phyloP scores from a whole-genome alignment of 2,113 vertebrate species.

The Sclerurus mexicanus region DNA sequence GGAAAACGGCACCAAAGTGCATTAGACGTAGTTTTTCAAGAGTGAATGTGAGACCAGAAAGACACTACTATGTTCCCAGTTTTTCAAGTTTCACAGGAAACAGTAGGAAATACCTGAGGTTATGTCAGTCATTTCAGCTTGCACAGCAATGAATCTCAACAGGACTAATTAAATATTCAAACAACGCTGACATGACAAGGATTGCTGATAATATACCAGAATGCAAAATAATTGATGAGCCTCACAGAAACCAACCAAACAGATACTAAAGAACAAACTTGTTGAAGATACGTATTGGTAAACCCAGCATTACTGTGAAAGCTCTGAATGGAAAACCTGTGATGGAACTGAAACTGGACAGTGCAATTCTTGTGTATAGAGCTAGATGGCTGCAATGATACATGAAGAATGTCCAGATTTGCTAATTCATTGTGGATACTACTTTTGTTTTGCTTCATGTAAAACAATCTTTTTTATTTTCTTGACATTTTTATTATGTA shows the following conservation, averaged over 20 bases:
- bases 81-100: neutral
- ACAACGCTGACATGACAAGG: neutral
- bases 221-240: neutral
- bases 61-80: neutral
- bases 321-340: neutral
- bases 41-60: neutral
- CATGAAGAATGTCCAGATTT: neutral
- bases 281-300: neutral
- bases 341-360: neutral
- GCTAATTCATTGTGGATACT: neutral
- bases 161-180: neutral
- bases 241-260: neutral
- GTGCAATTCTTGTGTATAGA: neutral
- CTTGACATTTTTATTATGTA: constrained; percentile 21
- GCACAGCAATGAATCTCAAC: neutral
- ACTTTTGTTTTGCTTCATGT: neutral
- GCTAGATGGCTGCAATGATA: constrained; percentile 61
- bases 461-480: constrained; percentile 13
- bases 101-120: neutral
- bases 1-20: neutral
- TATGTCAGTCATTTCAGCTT: neutral
- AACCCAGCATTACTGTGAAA: neutral
- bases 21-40: neutral
- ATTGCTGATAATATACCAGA: neutral
- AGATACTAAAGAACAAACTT: neutral